Base-by-base conservation (phyloP, 2,888 invertebrate species). In the Xestia c-nigrum region DNA sequence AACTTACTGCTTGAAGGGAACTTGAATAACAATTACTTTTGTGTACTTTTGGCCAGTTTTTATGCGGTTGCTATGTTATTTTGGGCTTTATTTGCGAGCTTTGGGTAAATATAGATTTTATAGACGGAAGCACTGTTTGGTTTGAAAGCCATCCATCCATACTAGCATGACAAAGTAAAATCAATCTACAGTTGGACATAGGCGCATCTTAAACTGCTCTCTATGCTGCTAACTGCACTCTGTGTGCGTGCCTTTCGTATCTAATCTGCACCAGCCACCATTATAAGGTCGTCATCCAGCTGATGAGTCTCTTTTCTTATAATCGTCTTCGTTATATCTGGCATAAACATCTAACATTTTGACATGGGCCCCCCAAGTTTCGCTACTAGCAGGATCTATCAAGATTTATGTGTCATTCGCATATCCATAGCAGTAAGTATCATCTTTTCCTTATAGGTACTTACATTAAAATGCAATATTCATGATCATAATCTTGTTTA, bases 401-500 rank as follows among this genome's bases (percentile, higher is more conserved):
- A 50, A 50, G 21, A 73, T 6, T 6, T 50, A 21, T 40, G 14
- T 50, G 24, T 55, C 21, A 52, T 73, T 40, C 24, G 16, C 31
- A 1, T 21, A 68, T 9, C 43, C 5, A 19, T n/a, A 9, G 6
- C 40, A 63, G 21, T 55, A 19, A 21, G 10, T 55, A 21, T 14
- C 14, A 78, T 38, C 50, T 24, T 38, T 69, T 61, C 38, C 38
- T 38, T 43, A 38, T 38, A 40, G 40, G 40, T 2, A 21, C 6
- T 12, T n/a, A 77, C 21, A 72, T 80, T 43, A 12, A 81, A 74
- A 74, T 55, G 31, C 74, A 77, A 64, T 63, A 52, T 50, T 65
- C 59, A 76, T 59, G 57, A 82, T 66, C 57, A 46, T 82, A 66
- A 78, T 82, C 65, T n/a, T 76, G 50, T 78, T 76, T 76, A 59